Conservation (phyloP, 1,140 invertebrate genomes). For the Chironomus tepperi region DNA sequence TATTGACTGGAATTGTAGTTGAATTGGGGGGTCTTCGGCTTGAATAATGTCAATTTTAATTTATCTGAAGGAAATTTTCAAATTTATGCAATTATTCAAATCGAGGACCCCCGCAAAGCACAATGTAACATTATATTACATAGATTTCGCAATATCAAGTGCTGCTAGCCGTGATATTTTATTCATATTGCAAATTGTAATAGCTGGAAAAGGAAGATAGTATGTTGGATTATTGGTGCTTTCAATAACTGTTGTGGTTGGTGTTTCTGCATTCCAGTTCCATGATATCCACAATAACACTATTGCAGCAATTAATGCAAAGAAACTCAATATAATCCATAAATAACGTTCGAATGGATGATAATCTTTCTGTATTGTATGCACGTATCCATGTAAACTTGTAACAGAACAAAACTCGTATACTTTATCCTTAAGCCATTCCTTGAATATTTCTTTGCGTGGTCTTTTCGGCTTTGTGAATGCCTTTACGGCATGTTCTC, state of each 20-base stretch:
- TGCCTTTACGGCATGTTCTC: neutral
- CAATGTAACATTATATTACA: slow-evolving; percentile 35
- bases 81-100: no score
- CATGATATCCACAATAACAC: slow-evolving; percentile 41
- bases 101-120: no score
- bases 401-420: slow-evolving; percentile 42
- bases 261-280: slow-evolving; percentile 41
- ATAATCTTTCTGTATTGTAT: slow-evolving; percentile 27
- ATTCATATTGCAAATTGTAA: slow-evolving; percentile 59
- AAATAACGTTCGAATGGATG: slow-evolving; percentile 35
- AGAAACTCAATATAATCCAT: slow-evolving; percentile 41
- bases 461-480: neutral
- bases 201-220: slow-evolving; percentile 59
- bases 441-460: neutral
- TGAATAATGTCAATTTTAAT: no score
- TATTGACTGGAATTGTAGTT: no score
- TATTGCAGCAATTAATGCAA: slow-evolving; percentile 39
- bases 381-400: slow-evolving; percentile 37
- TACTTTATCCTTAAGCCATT: slow-evolving; percentile 35
- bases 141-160: slow-evolving; percentile 36
- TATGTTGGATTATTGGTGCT: slow-evolving; percentile 60
- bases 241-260: slow-evolving; percentile 49
- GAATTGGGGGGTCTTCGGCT: no score
- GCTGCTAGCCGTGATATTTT: slow-evolving; percentile 44
- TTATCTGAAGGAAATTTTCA: no score